phyloP scores from a whole-genome alignment of 2,888 invertebrate species.

The Erannis defoliaria region DNA sequence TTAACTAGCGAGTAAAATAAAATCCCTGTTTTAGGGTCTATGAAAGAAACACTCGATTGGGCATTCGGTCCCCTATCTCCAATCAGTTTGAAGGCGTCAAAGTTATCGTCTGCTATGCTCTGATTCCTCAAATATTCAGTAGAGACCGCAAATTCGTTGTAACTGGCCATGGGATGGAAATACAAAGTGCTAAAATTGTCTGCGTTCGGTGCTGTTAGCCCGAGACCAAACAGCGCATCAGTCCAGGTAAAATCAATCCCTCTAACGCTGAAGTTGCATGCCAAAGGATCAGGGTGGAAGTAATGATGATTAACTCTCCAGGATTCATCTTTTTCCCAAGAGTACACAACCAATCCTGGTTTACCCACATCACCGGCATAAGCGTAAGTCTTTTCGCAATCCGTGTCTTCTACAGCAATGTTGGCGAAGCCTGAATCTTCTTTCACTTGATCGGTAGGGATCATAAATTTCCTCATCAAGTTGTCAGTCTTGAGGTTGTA shows the following conservation, averaged over 20 bases:
- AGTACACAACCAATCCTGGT: constrained; percentile 91
- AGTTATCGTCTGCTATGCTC: constrained; percentile 84
- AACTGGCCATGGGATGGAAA: constrained; percentile 93
- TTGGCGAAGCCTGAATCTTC: constrained; percentile 90
- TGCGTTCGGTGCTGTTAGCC: constrained; percentile 88
- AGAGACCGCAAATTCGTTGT: constrained; percentile 91
- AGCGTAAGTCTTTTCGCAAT: constrained; percentile 90
- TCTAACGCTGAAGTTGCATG: constrained; percentile 91
- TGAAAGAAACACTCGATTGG: constrained; percentile 91
- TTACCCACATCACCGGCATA: constrained; percentile 91
- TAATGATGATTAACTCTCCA: constrained; percentile 91
- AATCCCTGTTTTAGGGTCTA: constrained; percentile 90
- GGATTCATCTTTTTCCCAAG: constrained; percentile 89
- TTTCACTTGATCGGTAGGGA: constrained; percentile 89
- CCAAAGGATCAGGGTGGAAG: constrained; percentile 90
- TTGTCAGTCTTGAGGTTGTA: constrained; percentile 91
- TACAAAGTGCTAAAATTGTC: constrained; percentile 91
- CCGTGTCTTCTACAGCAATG: constrained; percentile 91
- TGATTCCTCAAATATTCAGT: constrained; percentile 89
- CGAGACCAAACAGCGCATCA: constrained; percentile 92
- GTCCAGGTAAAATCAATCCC: constrained; percentile 91
- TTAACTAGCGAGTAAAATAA: constrained; percentile 92
- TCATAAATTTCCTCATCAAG: constrained; percentile 88
- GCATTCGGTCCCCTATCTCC: constrained; percentile 91
- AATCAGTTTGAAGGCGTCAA: constrained; percentile 88